Conservation (phyloP, 2,888 invertebrate genomes). For the Eucera pruinosa region DNA sequence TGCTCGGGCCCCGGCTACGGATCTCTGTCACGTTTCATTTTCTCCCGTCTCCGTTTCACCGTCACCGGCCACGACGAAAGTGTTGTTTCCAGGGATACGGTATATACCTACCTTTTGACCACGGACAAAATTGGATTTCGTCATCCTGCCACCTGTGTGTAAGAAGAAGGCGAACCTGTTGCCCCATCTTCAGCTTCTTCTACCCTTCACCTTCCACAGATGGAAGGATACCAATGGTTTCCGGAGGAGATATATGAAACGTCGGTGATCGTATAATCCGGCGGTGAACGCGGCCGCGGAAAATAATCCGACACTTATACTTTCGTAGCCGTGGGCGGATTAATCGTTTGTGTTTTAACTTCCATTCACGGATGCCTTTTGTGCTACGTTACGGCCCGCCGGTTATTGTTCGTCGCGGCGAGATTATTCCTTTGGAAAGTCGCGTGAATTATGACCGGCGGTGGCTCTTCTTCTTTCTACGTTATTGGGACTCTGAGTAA, state of each 20-base stretch:
- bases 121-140: slow-evolving; percentile 63
- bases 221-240: not conserved
- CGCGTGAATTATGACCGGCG: slow-evolving; percentile 30
- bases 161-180: slow-evolving; percentile 38
- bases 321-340: slow-evolving; percentile 39
- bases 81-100: slow-evolving; percentile 58
- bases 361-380: slow-evolving; percentile 45
- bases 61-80: slow-evolving; percentile 25
- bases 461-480: slow-evolving; percentile 22
- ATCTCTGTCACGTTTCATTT: slow-evolving; percentile 61
- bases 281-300: slow-evolving; percentile 23
- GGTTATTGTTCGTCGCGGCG: slow-evolving; percentile 29
- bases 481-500: slow-evolving; percentile 5
- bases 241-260: slow-evolving; percentile 19
- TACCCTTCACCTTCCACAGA: not conserved
- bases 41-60: slow-evolving; percentile 29
- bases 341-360: slow-evolving; percentile 52
- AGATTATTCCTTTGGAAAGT: slow-evolving; percentile 43
- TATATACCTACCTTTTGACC: slow-evolving; percentile 23
- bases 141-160: slow-evolving; percentile 63
- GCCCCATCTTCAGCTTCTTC: not conserved
- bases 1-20: slow-evolving; percentile 58
- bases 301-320: slow-evolving; percentile 47
- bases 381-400: slow-evolving; percentile 16
- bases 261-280: slow-evolving; percentile 43